Evolutionary conservation across 1,140 invertebrate genomes (phyloP).

Genomic region (Limonius californicus): DNA sequence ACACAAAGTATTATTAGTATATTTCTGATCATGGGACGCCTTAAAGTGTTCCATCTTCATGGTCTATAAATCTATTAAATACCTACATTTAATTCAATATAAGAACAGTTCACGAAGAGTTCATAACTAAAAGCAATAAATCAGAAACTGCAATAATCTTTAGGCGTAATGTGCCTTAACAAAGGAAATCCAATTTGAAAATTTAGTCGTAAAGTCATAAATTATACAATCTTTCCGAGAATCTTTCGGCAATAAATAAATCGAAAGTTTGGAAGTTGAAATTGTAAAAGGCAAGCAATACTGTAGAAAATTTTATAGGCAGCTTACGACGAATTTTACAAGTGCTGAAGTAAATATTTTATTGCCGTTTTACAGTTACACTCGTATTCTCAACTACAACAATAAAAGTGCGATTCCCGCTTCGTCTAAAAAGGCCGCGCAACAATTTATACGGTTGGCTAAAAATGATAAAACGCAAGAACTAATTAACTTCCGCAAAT

Average conservation of each 20-base stretch:
- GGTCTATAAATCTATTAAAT: no score
- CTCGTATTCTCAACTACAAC: not conserved
- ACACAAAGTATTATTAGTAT: no score
- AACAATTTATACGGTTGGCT: no score
- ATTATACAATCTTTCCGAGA: conserved; percentile 4
- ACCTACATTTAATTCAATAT: no score
- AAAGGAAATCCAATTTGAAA: not conserved
- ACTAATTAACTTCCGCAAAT: no score
- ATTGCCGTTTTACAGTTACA: conserved; percentile 10
- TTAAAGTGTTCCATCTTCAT: no score
- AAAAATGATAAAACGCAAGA: no score
- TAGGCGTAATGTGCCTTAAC: not conserved
- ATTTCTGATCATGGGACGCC: no score
- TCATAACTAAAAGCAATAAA: not conserved
- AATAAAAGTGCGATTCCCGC: not conserved
- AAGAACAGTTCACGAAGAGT: no score
- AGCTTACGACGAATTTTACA: conserved; percentile 5
- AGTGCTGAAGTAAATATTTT: conserved; percentile 14
- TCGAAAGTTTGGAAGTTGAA: not conserved
- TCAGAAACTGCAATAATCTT: not conserved
- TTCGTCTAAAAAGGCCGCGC: not conserved
- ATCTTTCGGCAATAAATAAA: conserved; percentile 4
- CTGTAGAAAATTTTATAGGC: not conserved
- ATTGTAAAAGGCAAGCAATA: not conserved
- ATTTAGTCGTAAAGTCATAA: not conserved